phyloP scores from a whole-genome alignment of 2,113 vertebrate genomes.

The Indicator indicator region DNA sequence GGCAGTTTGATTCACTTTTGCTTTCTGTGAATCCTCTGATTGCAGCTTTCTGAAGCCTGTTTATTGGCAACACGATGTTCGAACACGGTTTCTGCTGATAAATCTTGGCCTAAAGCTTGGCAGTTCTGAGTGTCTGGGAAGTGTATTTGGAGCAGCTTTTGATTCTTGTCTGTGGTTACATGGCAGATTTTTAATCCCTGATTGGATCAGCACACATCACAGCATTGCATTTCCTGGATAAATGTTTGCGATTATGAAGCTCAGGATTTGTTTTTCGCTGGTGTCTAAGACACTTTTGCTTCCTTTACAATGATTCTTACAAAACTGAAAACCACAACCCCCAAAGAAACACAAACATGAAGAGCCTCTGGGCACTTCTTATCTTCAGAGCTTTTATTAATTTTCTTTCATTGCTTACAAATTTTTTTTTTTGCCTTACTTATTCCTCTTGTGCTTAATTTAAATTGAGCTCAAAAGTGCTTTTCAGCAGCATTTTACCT shows the following conservation, averaged over 20 bases:
- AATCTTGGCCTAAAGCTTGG: conserved; percentile 26
- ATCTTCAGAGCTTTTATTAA: not conserved
- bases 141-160: conserved; percentile 47
- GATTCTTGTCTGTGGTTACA: conserved; percentile 8
- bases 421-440: conserved; percentile 14
- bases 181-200: not conserved
- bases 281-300: not conserved
- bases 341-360: not conserved
- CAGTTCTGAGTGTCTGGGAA: conserved; percentile 24
- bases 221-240: not conserved
- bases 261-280: not conserved
- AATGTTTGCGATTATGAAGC: not conserved
- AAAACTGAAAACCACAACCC: not conserved
- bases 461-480: not conserved
- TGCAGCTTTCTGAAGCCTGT: not conserved
- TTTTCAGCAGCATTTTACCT: conserved; percentile 12
- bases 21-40: conserved; percentile 4
- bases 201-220: conserved; percentile 35
- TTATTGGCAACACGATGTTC: not conserved
- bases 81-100: not conserved
- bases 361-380: conserved; percentile 3
- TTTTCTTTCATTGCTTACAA: not conserved
- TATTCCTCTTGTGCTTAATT: conserved; percentile 3
- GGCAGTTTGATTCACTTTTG: not conserved
- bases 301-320: not conserved